Conservation (phyloP, 2,888 invertebrate genomes). For the Meteorus colon region DNA sequence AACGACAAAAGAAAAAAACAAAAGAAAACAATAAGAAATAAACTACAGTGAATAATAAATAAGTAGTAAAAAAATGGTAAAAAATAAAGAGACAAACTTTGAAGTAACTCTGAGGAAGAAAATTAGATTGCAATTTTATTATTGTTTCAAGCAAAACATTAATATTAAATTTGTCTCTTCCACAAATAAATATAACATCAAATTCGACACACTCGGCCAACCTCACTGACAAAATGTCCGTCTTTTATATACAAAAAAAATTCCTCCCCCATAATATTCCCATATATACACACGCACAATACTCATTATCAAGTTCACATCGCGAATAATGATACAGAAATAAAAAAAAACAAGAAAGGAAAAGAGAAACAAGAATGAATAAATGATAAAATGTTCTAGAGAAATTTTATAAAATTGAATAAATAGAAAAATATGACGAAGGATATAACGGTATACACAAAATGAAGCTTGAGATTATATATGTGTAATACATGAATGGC, state of each 20-base stretch:
- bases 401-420: not conserved
- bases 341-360: not conserved
- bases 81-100: not conserved
- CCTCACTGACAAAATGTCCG: conserved; percentile 5
- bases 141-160: conserved; percentile 30
- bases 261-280: not conserved
- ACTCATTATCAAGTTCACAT: conserved; percentile 24
- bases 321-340: conserved; percentile 13
- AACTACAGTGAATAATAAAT: not conserved
- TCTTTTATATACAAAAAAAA: not conserved
- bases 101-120: not conserved
- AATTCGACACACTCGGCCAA: conserved; percentile 3
- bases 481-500: not conserved
- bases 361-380: not conserved
- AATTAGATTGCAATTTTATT: conserved; percentile 21
- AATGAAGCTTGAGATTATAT: not conserved
- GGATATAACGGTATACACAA: not conserved
- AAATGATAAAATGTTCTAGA: not conserved
- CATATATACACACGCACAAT: conserved; percentile 18
- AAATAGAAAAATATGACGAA: not conserved
- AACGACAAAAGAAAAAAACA: not conserved
- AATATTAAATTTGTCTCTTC: not conserved
- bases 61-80: not conserved
- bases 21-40: not conserved
- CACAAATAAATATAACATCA: not conserved